Evolutionary conservation across 2,888 invertebrate species (phyloP), one percentile per base, ranked within the genome.

Genomic region (Steinernema scapterisci): DNA sequence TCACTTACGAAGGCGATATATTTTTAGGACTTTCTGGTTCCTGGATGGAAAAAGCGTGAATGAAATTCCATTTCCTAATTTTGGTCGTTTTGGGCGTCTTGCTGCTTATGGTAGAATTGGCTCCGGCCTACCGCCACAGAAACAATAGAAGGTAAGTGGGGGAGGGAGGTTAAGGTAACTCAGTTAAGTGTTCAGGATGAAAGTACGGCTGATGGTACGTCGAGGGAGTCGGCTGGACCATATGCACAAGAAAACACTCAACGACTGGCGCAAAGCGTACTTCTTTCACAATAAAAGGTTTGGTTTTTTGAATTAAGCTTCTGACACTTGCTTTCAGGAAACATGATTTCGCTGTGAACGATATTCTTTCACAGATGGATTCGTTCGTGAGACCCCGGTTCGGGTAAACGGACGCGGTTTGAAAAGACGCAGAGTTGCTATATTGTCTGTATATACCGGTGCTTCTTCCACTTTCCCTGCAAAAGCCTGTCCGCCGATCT

Each of bases 221-320:
- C 23, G 27, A 31, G 63, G 63, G 16, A 63, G 63, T 31, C 21
- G 25, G n/a, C 63, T 63, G 16, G 63, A 63, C 13, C 63, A 63
- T n/a, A 2, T 63, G 16, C 63, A 63, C 63, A 21, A 25, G 38
- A 63, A 63, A 19, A 63, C 63, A n/a, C 21, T 63, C 16, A 63
- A 63, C 16, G 63, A 63, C 63, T 63, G 63, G 63, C 11, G 63
- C 9, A 63, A 63, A 31, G 63, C 63, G 11, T 63, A 63, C 63
- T 63, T 63, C 63, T 31, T 31, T 16, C 27, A 63, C 38, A 27
- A 63, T 21, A 63, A 19, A 31, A 9, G 31, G 63, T 63, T 19
- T 48, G 7, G 48, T 48, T 16, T 48, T 5, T 19, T 5, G n/a
- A 48, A n/a, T n/a, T 48, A 19, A 5, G 48, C 6, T n/a, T 7